These are phyloP conservation scores for Puma concolor DNA, from an alignment of 2,113 vertebrate species.

Conservation along the genomic window DNA sequence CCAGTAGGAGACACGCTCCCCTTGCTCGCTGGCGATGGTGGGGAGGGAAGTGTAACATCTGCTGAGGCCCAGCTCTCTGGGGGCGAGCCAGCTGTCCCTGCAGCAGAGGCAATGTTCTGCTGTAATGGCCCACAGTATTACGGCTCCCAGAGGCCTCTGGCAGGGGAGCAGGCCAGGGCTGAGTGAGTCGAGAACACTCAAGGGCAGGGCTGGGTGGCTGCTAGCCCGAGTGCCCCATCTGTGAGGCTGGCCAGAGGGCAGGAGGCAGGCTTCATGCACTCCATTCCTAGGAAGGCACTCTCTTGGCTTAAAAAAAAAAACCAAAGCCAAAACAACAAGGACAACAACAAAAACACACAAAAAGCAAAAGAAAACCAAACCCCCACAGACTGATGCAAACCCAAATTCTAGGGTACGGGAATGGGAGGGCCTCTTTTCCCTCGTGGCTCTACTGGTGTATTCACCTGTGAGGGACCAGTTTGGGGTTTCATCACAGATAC, in stretches of 20 bases:
- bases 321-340: neutral
- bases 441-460: neutral
- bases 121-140: slow-evolving; percentile 43
- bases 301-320: neutral
- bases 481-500: neutral
- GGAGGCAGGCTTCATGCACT: neutral
- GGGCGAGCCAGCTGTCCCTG: slow-evolving; percentile 59
- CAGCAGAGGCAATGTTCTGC: slow-evolving; percentile 28
- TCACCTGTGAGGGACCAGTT: neutral
- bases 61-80: neutral
- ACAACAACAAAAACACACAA: neutral
- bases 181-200: slow-evolving; percentile 26
- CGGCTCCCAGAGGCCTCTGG: neutral
- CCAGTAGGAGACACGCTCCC: neutral
- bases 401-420: neutral
- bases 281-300: neutral
- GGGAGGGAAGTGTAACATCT: slow-evolving; percentile 31
- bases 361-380: neutral
- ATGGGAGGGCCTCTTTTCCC: neutral
- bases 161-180: slow-evolving; percentile 1
- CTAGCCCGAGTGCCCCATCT: slow-evolving; percentile 65
- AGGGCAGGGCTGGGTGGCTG: slow-evolving; percentile 65
- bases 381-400: neutral
- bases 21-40: neutral
- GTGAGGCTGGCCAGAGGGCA: slow-evolving; percentile 63